Conservation (phyloP, 2,888 invertebrate genomes). For the Acanthosepion pharaonis region DNA sequence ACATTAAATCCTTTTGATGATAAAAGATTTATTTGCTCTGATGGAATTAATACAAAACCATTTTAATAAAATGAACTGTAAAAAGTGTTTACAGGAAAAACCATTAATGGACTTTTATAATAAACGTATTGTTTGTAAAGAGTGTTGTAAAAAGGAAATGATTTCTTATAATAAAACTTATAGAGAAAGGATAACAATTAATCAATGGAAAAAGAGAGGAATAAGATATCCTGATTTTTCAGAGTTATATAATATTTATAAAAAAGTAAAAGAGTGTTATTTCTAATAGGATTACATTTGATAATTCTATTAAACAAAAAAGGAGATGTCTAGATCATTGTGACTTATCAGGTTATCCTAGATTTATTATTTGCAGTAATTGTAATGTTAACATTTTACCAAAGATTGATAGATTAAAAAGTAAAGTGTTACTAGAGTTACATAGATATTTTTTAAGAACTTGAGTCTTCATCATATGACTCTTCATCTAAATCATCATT, state of each 20-base stretch:
- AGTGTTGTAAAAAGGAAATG: not conserved
- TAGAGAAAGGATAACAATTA: too few species aligned
- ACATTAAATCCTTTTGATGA: constrained; percentile 41
- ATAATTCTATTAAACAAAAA: not conserved
- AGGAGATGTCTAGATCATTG: constrained; percentile 36
- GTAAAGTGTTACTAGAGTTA: not conserved
- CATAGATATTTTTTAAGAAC: not conserved
- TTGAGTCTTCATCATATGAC: not conserved
- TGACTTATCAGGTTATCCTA: not conserved
- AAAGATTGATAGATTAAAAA: not conserved
- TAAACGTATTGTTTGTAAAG: not conserved
- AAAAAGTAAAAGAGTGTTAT: not conserved
- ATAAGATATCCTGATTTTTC: not conserved
- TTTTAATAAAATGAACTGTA: not conserved
- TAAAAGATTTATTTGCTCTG: constrained; percentile 41
- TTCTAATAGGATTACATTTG: not conserved
- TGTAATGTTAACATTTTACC: not conserved
- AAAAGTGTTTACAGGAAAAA: not conserved
- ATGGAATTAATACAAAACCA: not conserved
- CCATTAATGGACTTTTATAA: too few species aligned
- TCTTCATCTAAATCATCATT: too few species aligned
- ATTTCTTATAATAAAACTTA: too few species aligned
- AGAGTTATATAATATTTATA: not conserved
- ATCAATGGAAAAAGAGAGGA: not conserved
- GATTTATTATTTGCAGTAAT: constrained; percentile 35